Base-by-base conservation (phyloP, 2,888 invertebrate species). In the Drosophila buzzatii region DNA sequence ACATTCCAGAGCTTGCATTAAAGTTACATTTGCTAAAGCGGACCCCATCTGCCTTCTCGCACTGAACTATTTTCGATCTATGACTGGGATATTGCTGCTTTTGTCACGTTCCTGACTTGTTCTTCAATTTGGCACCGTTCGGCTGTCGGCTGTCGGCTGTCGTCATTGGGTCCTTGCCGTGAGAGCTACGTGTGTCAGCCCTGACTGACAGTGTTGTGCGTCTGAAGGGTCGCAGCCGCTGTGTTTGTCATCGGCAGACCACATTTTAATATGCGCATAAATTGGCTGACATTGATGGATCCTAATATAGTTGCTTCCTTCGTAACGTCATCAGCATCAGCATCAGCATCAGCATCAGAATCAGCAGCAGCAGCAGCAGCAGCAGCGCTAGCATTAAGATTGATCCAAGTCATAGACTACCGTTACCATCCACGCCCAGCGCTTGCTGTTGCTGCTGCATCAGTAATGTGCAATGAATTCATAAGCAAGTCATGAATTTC, bases 261-360 rank as follows among this genome's bases (percentile, higher is more conserved):
- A 71, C 85, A 85, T 85, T 86, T 86, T 87, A 89, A 87, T 87
- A 87, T 87, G 87, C 89, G 81, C 89, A 87, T 86, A 87, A 87
- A 87, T 85, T 87, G 87, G 81, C 72, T 85, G 85, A 83, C 89
- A 89, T 87, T 87, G 86, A 89, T 87, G 87, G 87, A 81, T 89
- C 82, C 89, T 87, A 89, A 89, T 86, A 87, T 85, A 87, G 87
- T 86, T 76, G 80, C 74, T 73, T 69, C 61, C 74, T 61, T 70
- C 66, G 47, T 57, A 70, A 73, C 58, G 70, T 76, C 67, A 57
- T 53, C 57, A 53, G 61, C 81, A 73, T 56, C 63, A 52, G 52
- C 41, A 63, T n/a, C 63, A 44, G 8, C 52, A 57, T 41, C 56
- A 53, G 58, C 77, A 61, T 12, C 41, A 41, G 3, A 47, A 53